Evolutionary conservation across 2,797 vertebrate species (phyloP).

Genomic region (Otus scops): DNA sequence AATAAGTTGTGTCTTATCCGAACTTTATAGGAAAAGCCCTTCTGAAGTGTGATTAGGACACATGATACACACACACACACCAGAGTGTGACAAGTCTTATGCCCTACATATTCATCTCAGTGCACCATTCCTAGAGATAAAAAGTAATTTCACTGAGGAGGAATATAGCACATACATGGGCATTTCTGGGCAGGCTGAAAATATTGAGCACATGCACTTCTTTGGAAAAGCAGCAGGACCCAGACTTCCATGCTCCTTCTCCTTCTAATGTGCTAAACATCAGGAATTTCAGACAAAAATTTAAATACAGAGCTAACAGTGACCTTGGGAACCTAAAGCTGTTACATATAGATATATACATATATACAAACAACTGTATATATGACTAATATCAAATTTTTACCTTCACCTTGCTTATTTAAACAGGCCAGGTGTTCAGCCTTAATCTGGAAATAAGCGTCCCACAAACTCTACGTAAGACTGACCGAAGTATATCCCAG

Average conservation of each 20-base stretch:
- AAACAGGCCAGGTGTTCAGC: neutral
- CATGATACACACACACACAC: accelerated
- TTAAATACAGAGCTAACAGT: neutral
- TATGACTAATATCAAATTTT: neutral
- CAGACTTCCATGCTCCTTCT: neutral
- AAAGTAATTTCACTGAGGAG: neutral
- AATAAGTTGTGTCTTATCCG: neutral
- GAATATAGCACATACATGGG: neutral
- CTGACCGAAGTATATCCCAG: neutral
- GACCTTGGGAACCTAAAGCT: too few species aligned
- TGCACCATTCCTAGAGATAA: neutral
- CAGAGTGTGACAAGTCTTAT: neutral
- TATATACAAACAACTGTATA: neutral
- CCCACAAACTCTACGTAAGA: neutral
- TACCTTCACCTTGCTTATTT: neutral
- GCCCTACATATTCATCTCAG: neutral
- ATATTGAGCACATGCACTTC: neutral
- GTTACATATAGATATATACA: too few species aligned
- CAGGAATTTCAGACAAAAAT: neutral
- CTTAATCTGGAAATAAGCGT: neutral
- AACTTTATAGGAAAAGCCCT: neutral
- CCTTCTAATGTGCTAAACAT: neutral
- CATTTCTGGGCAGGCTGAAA: neutral
- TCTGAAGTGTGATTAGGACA: neutral
- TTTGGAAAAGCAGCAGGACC: neutral